Percentiles rank a stretch among this genome's conserved stretches.
Evolutionary conservation across 2,113 vertebrate species (phyloP).

Genomic region (Spea multiplicata): DNA sequence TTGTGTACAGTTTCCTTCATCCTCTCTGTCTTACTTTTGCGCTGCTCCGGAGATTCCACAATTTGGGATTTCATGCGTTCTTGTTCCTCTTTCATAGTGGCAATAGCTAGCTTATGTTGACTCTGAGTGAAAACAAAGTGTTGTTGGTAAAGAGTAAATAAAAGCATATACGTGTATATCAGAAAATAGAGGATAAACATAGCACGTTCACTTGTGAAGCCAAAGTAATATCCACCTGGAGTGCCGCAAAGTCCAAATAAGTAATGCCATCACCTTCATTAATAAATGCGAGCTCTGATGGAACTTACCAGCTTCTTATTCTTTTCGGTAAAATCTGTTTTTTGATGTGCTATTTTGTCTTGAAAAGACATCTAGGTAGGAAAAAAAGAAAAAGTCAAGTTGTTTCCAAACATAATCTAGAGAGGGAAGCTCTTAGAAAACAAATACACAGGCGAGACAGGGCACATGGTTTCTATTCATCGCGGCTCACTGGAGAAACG

Average conservation of each 20-base stretch:
- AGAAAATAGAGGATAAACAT: too few species aligned
- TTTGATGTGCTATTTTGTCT: conserved; percentile 76
- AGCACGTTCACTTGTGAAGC: too few species aligned
- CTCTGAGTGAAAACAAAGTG: background rate
- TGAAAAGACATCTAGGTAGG: conserved; percentile 68
- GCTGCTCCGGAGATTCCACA: conserved; percentile 40
- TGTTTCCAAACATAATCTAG: too few species aligned
- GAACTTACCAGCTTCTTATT: conserved; percentile 45
- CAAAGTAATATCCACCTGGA: too few species aligned
- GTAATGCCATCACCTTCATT: too few species aligned
- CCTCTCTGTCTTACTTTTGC: conserved; percentile 30
- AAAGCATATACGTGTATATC: too few species aligned
- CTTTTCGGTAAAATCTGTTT: conserved; percentile 72
- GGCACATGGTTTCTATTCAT: too few species aligned
- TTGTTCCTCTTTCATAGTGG: conserved; percentile 44
- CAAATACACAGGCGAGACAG: too few species aligned
- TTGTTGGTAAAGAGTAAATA: background rate
- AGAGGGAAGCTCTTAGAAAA: too few species aligned
- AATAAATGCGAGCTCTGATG: too few species aligned
- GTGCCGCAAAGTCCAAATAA: too few species aligned
- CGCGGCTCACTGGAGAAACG: too few species aligned
- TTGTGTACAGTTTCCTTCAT: conserved; percentile 41
- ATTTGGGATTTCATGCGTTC: conserved; percentile 38
- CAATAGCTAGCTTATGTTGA: conserved; percentile 25
- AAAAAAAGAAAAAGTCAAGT: conserved; percentile 13